Percentiles rank a stretch among this genome's conserved stretches.
phyloP scores from a whole-genome alignment of 2,797 vertebrate species.

The Peromyscus melanophrys region DNA sequence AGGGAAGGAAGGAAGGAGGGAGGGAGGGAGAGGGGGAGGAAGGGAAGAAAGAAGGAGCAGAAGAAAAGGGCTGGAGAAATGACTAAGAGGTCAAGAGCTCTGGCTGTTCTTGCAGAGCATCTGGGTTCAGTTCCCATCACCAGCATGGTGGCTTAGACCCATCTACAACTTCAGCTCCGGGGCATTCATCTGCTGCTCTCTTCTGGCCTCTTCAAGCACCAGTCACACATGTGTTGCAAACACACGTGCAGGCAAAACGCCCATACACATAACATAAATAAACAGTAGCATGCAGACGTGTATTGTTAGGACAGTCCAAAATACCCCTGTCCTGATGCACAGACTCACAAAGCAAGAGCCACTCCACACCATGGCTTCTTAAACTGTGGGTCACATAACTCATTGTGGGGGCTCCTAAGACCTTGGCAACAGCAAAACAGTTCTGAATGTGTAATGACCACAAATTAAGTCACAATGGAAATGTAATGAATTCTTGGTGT shows the following conservation, averaged over 20 bases:
- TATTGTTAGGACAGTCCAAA: background rate
- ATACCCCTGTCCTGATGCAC: background rate
- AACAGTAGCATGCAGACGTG: background rate
- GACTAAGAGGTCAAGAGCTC: background rate
- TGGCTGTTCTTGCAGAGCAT: background rate
- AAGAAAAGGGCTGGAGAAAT: background rate
- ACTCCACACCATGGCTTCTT: background rate
- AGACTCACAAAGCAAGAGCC: conserved; percentile 30
- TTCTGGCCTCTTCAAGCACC: background rate
- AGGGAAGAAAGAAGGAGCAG: fast-evolving
- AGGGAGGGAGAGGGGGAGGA: fast-evolving
- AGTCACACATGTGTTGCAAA: background rate
- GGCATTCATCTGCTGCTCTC: too few species aligned
- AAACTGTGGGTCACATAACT: background rate
- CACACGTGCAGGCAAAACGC: background rate
- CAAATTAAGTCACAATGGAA: background rate
- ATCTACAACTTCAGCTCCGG: background rate
- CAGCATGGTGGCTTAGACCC: background rate
- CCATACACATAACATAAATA: background rate
- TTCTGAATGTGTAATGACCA: background rate
- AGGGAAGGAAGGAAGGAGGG: too few species aligned
- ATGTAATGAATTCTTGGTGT: background rate
- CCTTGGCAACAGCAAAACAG: background rate
- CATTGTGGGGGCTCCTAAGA: background rate
- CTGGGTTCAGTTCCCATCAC: background rate